Evolutionary conservation across 2,888 invertebrate genomes (phyloP).

Genomic region (Myopa testacea): DNA sequence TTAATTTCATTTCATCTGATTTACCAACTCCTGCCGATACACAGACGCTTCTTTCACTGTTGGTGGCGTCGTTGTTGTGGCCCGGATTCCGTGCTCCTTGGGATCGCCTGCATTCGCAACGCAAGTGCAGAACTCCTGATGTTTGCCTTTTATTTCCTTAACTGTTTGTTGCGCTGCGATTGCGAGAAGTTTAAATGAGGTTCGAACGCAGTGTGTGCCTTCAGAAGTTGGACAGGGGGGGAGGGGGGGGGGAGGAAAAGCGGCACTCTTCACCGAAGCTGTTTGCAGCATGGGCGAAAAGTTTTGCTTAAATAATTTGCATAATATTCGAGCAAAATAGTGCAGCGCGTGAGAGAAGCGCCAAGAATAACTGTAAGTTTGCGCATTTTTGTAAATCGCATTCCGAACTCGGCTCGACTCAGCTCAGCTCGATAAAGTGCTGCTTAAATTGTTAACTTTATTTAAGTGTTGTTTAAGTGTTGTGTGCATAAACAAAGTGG

Average conservation of each 20-base stretch:
- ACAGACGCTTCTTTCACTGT: too few species aligned
- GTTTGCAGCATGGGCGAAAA: not conserved
- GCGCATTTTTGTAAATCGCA: conserved; percentile 38
- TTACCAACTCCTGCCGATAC: too few species aligned
- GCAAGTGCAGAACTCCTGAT: not conserved
- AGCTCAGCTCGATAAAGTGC: conserved; percentile 4
- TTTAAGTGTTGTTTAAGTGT: conserved; percentile 36
- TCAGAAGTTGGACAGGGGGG: not conserved
- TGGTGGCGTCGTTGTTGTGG: not conserved
- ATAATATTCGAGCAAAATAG: conserved; percentile 31
- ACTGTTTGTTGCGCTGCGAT: not conserved
- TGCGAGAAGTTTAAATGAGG: too few species aligned
- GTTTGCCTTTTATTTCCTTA: not conserved
- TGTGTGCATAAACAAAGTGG: conserved; percentile 21
- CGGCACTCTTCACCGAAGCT: not conserved
- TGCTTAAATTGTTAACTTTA: conserved; percentile 38
- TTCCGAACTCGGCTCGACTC: conserved; percentile 27
- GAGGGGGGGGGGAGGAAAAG: not conserved
- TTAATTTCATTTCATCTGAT: too few species aligned
- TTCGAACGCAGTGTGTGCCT: too few species aligned
- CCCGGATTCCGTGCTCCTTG: not conserved
- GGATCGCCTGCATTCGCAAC: not conserved
- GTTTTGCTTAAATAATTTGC: conserved; percentile 31
- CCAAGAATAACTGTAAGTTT: conserved; percentile 21
- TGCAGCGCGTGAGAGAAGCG: conserved; percentile 16